Evolutionary conservation across 53 echinoderm and acorn worm species (phyloP), one percentile per base, ranked within the genome.

Genomic region (Antedon mediterranea): DNA sequence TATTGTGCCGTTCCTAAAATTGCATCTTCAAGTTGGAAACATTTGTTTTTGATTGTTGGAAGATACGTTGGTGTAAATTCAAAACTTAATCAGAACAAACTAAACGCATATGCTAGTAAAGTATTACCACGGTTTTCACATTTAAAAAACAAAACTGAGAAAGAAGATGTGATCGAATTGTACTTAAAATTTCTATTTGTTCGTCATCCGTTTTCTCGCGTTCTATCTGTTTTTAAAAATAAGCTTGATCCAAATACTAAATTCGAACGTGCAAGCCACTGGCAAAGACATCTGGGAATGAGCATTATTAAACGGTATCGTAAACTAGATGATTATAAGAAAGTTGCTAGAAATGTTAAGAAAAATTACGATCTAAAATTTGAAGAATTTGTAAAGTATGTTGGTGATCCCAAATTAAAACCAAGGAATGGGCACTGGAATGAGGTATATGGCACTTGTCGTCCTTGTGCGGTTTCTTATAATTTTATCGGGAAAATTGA

Each of bases 401-500:
- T 90, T 28, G 78, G 74, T 33, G 86, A 86, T 8, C 31, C 37
- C 0, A 74, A 72, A 3, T 8, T 57, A 23, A 41, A 34, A 13
- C 72, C 43, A 31, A 43, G 28, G 31, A 85, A 90, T 72, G 81
- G 78, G 26, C 90, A 90, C 71, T 90, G 90, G 90, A 37, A 71
- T 14, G 82, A 82, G 26, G 74, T 90, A 15, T 81, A 82, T 34
- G 31, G 76, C 13, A 78, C 74, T 34, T 90, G 90, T 37, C 73
- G 73, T 28, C 87, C 90, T 0, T 90, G 90, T 28, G 57, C 79
- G 71, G 78, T 90, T 14, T 23, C 82, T 32, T 90, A 90, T 75
- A 85, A 90, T 32, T 71, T 90, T 34, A 90, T 90, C 14, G 90
- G 90, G 0, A 90, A 90, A 77, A 84, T 90, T 15, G 90, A 90